phyloP scores from a whole-genome alignment of 1,140 invertebrate genomes.

The Drosophila funebris region DNA sequence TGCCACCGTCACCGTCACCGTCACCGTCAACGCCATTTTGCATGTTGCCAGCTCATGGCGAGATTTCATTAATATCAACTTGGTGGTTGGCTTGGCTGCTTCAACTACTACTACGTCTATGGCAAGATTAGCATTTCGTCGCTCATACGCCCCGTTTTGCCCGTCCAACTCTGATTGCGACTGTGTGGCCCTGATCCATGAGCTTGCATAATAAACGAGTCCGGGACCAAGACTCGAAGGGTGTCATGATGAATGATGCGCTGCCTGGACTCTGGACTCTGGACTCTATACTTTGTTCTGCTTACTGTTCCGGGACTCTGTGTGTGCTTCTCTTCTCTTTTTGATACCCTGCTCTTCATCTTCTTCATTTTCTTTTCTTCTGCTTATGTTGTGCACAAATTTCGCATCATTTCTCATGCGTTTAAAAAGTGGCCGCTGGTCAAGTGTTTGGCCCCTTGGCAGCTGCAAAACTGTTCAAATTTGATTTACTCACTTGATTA shows the following conservation, averaged over 20 bases:
- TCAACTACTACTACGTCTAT: background rate
- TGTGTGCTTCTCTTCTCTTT: background rate
- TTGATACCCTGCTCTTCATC: background rate
- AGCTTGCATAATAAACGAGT: conserved; percentile 79
- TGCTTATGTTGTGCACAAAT: conserved; percentile 27
- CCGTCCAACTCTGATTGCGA: conserved; percentile 19
- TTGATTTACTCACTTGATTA: conserved; percentile 82
- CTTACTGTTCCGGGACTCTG: background rate
- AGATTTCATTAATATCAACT: conserved; percentile 77
- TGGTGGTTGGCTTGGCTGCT: conserved; percentile 13
- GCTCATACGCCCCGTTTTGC: conserved; percentile 58
- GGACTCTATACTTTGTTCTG: conserved; percentile 1
- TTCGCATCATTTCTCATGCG: conserved; percentile 74
- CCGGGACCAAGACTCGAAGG: conserved; percentile 48
- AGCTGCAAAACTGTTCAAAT: conserved; percentile 76
- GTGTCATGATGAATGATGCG: conserved; percentile 80
- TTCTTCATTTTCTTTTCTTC: background rate
- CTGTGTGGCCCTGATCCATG: conserved; percentile 38
- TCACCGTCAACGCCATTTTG: conserved; percentile 68
- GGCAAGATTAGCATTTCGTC: conserved; percentile 75
- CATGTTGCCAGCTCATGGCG: conserved; percentile 51
- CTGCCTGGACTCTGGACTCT: conserved; percentile 12
- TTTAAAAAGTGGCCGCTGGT: conserved; percentile 63
- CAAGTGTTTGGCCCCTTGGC: conserved; percentile 30
- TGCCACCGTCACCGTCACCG: conserved; percentile 44